Base-by-base conservation (phyloP, 2,888 invertebrate species). In the Protophormia terraenovae region DNA sequence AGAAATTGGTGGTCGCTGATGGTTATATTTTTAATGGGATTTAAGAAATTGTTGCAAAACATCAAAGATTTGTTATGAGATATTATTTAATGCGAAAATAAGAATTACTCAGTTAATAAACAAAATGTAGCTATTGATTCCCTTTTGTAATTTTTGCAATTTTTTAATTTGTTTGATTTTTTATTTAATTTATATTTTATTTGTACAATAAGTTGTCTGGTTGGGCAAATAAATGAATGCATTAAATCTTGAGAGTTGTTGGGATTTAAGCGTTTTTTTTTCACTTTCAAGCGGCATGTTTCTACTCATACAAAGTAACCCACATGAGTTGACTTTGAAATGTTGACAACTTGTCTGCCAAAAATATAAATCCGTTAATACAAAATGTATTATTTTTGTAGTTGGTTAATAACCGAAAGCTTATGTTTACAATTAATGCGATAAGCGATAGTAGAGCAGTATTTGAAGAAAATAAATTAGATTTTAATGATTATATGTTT, bases 301-400 rank as follows among this genome's bases (percentile, higher is more conserved):
- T 66, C 10, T 29, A 24, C 45, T 76, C 32, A 58, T 27, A 72
- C 27, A 72, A 77, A 77, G 73, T 80, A 81, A 78, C 81, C 81
- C 84, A 85, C 81, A 78, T 75, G 84, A 38, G 8, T 38, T 81
- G 78, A 75, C 62, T 82, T 81, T 81, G 84, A 85, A 85, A 85
- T 64, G 84, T 73, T 85, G 84, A 85, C 84, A 85, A 85, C 84
- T 82, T 85, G 84, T 85, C 84, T 85, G 84, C 82, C 82, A 85
- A 75, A 84, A 81, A 73, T 71, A 78, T 84, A 78, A 85, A 81
- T 78, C 73, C 77, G 73, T 78, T 82, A 78, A 78, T 72, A 77
- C 69, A 60, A 47, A 55, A 64, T 53, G 64, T 77, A 53, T 72
- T 50, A 29, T 80, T 47, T 27, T 22, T 71, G 45, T 29, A 41